Conservation (phyloP, 2,113 vertebrate genomes). For the Felis chaus region DNA sequence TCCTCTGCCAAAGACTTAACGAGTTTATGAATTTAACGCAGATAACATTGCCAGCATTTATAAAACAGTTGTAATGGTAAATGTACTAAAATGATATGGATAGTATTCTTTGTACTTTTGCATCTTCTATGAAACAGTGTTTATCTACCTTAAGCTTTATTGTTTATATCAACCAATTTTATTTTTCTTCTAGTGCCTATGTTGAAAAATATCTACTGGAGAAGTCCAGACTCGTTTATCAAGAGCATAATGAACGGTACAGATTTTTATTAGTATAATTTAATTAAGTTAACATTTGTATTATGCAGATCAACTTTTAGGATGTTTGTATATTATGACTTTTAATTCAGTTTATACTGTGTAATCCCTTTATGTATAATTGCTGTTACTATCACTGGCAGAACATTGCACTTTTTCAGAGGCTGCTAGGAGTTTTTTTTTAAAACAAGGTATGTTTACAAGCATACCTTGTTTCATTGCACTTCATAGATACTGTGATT, state of each 20-base stretch:
- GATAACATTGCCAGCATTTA: background rate
- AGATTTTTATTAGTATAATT: constrained; percentile 64
- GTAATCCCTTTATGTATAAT: background rate
- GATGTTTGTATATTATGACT: constrained; percentile 10
- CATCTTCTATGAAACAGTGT: constrained; percentile 11
- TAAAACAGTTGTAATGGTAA: background rate
- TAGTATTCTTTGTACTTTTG: constrained; percentile 33
- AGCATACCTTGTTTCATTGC: background rate
- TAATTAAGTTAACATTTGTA: constrained; percentile 30
- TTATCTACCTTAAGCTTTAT: background rate
- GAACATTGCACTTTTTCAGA: constrained; percentile 26
- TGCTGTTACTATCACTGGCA: background rate
- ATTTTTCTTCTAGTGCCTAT: constrained; percentile 90
- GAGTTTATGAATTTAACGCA: constrained; percentile 17
- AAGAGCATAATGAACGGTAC: constrained; percentile 98
- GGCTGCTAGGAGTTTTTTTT: background rate
- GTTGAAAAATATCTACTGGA: constrained; percentile 99
- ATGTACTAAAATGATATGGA: background rate
- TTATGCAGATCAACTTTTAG: background rate
- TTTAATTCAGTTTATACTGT: constrained; percentile 42
- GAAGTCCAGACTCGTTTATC: constrained; percentile 98
- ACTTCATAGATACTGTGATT: background rate
- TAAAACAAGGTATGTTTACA: background rate
- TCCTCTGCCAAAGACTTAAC: background rate
- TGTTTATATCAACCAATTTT: constrained; percentile 62